phyloP scores from a whole-genome alignment of 1,140 invertebrate species.

The Diprion similis region DNA sequence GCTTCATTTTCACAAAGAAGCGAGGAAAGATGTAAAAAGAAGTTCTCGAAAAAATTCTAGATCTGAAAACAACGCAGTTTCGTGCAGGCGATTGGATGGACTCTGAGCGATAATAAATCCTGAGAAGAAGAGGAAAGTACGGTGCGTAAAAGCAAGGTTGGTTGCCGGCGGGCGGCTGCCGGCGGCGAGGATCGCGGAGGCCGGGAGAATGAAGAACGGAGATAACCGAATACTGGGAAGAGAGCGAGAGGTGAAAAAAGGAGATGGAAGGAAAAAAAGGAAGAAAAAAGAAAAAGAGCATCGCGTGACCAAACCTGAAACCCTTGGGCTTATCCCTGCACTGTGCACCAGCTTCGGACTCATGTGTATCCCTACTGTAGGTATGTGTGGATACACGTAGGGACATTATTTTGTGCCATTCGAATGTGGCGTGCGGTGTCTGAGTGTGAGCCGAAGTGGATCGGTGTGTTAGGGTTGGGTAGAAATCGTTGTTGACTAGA shows the following conservation, averaged over 20 bases:
- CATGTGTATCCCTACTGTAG: not conserved
- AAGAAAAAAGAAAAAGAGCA: slow-evolving; percentile 45
- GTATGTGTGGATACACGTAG: not conserved
- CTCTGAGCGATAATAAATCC: slow-evolving; percentile 12
- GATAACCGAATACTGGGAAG: slow-evolving; percentile 50
- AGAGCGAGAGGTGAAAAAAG: slow-evolving; percentile 31
- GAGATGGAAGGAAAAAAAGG: not conserved
- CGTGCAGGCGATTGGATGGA: not conserved
- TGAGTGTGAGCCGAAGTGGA: no score
- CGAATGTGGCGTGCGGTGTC: not conserved
- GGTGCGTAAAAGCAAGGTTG: not conserved
- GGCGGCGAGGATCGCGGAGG: not conserved
- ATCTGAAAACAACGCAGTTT: not conserved
- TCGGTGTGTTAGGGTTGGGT: not conserved
- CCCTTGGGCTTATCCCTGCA: slow-evolving; percentile 7
- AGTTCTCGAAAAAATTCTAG: not conserved
- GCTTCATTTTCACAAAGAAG: no score
- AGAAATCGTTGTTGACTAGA: not conserved
- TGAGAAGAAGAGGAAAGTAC: not conserved
- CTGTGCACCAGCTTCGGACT: not conserved
- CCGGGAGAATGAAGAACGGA: slow-evolving; percentile 22
- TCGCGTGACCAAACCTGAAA: slow-evolving; percentile 56
- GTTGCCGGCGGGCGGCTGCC: not conserved
- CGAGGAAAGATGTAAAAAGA: no score
- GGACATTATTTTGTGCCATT: not conserved